phyloP scores from a whole-genome alignment of 2,797 vertebrate species.

The Xenopus petersii region DNA sequence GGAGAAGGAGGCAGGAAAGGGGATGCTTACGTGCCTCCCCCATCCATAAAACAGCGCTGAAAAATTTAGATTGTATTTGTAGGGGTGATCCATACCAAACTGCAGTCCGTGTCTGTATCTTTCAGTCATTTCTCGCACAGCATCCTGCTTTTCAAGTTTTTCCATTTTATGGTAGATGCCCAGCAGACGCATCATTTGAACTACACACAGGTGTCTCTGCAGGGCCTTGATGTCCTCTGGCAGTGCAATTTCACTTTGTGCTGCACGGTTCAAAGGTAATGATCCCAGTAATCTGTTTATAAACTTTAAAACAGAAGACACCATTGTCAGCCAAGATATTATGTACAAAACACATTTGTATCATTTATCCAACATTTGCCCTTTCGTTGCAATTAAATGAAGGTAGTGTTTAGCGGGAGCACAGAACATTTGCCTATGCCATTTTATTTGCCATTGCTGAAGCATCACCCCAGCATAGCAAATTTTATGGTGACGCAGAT shows the following conservation, averaged over 20 bases:
- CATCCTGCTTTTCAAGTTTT: constrained; percentile 72
- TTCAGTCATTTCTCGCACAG: constrained; percentile 80
- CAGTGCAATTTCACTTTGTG: constrained; percentile 69
- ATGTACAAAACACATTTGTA: neutral
- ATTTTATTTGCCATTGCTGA: too few species aligned
- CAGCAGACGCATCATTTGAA: constrained; percentile 84
- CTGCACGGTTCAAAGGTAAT: constrained; percentile 70
- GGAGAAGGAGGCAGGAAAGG: too few species aligned
- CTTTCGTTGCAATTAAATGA: too few species aligned
- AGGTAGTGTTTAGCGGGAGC: too few species aligned
- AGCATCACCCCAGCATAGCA: too few species aligned
- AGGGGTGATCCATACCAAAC: constrained; percentile 76
- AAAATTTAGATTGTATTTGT: too few species aligned
- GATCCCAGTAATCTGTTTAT: constrained; percentile 81
- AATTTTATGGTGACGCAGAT: too few species aligned
- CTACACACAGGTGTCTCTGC: constrained; percentile 88
- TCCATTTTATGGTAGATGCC: constrained; percentile 83
- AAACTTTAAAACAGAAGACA: constrained; percentile 69
- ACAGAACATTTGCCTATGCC: too few species aligned
- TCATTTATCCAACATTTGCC: neutral
- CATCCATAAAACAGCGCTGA: too few species aligned
- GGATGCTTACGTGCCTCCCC: too few species aligned
- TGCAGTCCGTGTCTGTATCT: constrained; percentile 87
- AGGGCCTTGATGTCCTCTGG: constrained; percentile 81
- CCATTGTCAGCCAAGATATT: neutral